phyloP scores from a whole-genome alignment of 2,888 invertebrate species.

The Nowickia ferox region DNA sequence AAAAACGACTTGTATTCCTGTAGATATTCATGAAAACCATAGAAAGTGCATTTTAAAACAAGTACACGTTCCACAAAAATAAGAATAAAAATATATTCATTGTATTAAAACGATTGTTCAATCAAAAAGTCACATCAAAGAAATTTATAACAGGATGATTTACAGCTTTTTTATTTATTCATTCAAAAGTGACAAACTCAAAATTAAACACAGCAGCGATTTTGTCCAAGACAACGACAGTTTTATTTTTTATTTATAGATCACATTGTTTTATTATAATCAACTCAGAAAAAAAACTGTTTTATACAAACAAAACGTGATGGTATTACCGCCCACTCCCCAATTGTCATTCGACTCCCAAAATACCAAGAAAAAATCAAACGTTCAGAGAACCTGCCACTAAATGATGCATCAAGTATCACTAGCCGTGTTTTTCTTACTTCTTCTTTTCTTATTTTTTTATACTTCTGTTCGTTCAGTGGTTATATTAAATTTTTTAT shows the following conservation, averaged over 20 bases:
- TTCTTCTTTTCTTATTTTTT: not conserved
- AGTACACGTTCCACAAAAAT: too few relatives aligned
- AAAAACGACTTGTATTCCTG: too few relatives aligned
- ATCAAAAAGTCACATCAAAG: not conserved
- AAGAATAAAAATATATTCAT: too few relatives aligned
- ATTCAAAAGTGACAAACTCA: constrained; percentile 26
- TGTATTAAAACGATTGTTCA: not conserved
- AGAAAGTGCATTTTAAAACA: too few relatives aligned
- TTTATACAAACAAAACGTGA: constrained; percentile 43
- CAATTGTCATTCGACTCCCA: too few relatives aligned
- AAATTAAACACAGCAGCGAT: not conserved
- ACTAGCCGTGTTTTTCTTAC: not conserved
- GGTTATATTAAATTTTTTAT: not conserved
- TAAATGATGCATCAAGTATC: constrained; percentile 22
- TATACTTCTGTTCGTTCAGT: constrained; percentile 11
- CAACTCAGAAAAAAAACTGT: not conserved
- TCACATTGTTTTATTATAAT: constrained; percentile 23
- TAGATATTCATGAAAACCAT: too few relatives aligned
- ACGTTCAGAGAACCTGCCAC: not conserved
- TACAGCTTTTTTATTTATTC: constrained; percentile 26
- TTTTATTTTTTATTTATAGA: constrained; percentile 23
- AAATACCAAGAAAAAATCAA: not conserved
- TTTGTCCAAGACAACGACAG: constrained; percentile 7
- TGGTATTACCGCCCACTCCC: not conserved
- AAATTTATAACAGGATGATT: constrained; percentile 3